phyloP scores from a whole-genome alignment of 1,140 invertebrate genomes.

The Helicorthomorpha holstii region DNA sequence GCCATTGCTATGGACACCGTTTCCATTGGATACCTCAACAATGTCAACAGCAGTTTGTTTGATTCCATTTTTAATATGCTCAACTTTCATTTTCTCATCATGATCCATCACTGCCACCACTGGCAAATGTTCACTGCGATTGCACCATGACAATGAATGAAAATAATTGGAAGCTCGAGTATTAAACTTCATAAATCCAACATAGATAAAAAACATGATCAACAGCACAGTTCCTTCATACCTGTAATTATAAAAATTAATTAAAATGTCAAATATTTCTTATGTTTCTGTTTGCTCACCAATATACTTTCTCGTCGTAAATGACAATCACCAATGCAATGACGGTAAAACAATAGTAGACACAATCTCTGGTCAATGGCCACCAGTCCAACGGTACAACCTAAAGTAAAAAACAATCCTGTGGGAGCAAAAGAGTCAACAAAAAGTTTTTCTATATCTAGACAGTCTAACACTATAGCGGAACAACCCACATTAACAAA shows the following conservation, averaged over 20 bases:
- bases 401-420: slow-evolving; percentile 16
- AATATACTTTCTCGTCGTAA: slow-evolving; percentile 4
- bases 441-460: not conserved
- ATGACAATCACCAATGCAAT: slow-evolving; percentile 24
- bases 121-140: not conserved
- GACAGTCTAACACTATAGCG: not conserved
- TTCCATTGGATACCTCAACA: too few species aligned
- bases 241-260: not conserved
- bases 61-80: not conserved
- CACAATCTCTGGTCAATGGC: slow-evolving; percentile 29
- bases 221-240: not conserved
- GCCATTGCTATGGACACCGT: too few species aligned
- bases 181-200: not conserved
- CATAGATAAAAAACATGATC: not conserved
- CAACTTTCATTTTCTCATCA: not conserved
- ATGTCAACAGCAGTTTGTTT: not conserved
- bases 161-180: not conserved
- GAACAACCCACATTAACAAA: too few species aligned
- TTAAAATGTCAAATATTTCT: not conserved
- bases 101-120: not conserved
- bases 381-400: slow-evolving; percentile 26
- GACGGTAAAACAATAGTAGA: slow-evolving; percentile 28
- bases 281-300: not conserved
- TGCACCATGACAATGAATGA: not conserved
- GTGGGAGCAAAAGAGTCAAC: not conserved